Percentiles rank a stretch among this genome's conserved stretches.
phyloP scores from a whole-genome alignment of 2,888 invertebrate genomes.

The Cephus rjabovi region DNA sequence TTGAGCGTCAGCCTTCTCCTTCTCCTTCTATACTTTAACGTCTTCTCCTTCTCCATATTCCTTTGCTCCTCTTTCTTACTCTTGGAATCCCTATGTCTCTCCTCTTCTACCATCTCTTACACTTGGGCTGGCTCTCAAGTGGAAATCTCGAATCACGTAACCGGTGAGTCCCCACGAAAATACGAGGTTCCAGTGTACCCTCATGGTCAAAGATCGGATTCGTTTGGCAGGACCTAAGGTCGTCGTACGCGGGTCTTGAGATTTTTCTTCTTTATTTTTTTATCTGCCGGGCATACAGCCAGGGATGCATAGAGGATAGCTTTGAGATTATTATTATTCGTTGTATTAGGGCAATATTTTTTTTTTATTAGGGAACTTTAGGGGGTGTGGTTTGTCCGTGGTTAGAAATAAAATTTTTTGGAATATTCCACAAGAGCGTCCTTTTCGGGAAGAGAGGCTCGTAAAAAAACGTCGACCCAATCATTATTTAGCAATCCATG shows the following conservation, averaged over 20 bases:
- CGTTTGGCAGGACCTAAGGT: background rate
- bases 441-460: background rate
- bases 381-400: background rate
- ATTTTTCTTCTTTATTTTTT: background rate
- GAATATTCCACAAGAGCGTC: background rate
- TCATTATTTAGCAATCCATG: slow-evolving; percentile 20
- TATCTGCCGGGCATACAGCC: background rate
- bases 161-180: slow-evolving; percentile 10
- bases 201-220: background rate
- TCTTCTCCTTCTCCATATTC: slow-evolving; percentile 1
- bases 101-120: slow-evolving; percentile 3
- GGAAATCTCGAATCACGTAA: slow-evolving; percentile 11
- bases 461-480: background rate
- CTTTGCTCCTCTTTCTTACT: slow-evolving; percentile 8
- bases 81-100: background rate
- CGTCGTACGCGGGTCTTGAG: background rate
- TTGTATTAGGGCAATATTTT: background rate
- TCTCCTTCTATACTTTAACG: background rate
- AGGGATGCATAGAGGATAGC: background rate
- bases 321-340: background rate
- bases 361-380: background rate
- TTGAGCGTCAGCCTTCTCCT: slow-evolving; percentile 45
- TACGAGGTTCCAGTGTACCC: background rate
- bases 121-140: background rate
- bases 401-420: background rate